Percentiles rank a stretch among this genome's conserved stretches.
Conservation (phyloP, 2,888 invertebrate species). For the Eristalinus aeneus region DNA sequence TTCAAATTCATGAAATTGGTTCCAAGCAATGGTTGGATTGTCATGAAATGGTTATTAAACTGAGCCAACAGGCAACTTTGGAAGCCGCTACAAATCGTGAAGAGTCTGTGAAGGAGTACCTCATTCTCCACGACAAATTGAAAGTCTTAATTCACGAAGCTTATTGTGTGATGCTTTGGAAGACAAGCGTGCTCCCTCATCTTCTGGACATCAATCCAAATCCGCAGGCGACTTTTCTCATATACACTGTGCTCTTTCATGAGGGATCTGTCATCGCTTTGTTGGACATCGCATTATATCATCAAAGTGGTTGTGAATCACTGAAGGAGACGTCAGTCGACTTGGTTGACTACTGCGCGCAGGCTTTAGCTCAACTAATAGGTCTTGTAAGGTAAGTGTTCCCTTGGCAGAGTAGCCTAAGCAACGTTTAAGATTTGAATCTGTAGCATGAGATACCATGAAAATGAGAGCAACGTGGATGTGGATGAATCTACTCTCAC, state of each 20-base stretch:
- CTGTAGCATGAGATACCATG: conserved; percentile 77
- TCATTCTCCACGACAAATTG: conserved; percentile 82
- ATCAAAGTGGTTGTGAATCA: conserved; percentile 89
- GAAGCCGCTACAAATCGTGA: conserved; percentile 90
- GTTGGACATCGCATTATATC: conserved; percentile 91
- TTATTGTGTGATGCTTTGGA: conserved; percentile 92
- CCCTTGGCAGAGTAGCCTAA: background rate
- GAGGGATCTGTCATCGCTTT: conserved; percentile 90
- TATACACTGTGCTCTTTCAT: conserved; percentile 90
- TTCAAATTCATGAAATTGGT: conserved; percentile 86
- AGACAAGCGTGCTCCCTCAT: conserved; percentile 89
- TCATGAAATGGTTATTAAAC: conserved; percentile 90
- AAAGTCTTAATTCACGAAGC: conserved; percentile 90
- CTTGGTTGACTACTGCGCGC: conserved; percentile 90
- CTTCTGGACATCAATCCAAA: conserved; percentile 86
- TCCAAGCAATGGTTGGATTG: conserved; percentile 89
- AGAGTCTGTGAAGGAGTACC: conserved; percentile 91
- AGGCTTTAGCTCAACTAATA: conserved; percentile 85
- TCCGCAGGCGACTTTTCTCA: conserved; percentile 86
- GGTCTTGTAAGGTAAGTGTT: conserved; percentile 80
- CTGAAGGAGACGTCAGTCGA: conserved; percentile 90
- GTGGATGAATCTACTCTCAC: conserved; percentile 82
- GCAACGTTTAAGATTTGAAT: background rate
- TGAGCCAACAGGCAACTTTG: conserved; percentile 93
- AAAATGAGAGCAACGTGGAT: conserved; percentile 77